Evolutionary conservation across 2,888 invertebrate genomes (phyloP), one percentile per base, ranked within the genome.

Genomic region (Netelia inedita): DNA sequence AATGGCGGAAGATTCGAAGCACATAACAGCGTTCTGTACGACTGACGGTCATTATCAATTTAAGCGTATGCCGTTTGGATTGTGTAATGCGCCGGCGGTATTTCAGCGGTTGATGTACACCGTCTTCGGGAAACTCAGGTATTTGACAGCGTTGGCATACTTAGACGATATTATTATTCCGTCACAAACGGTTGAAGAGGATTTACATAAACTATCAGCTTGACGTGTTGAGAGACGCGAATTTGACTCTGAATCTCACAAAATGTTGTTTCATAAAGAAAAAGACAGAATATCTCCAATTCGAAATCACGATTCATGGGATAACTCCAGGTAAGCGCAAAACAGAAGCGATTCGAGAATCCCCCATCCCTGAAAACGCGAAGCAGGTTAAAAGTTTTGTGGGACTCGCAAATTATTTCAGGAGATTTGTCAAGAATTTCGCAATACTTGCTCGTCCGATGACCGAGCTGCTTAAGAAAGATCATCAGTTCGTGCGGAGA

Each of bases 21-120:
- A 84, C 0, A 89, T 90, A 28, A 94, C 93, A 0, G 91, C 92
- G 0, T 92, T 94, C 74, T 90, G 91, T 0, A 94, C 93, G 0
- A 91, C 91, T 0, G 89, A 91, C 53, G 92, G 94, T 1, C 89
- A 92, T 41, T 93, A 88, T 61, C 90, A 93, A 80, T 92, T 89
- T 68, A 89, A 91, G 14, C 75, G 90, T 0, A 92, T 93, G 92
- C 92, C 92, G 9, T 73, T 73, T 61, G 61, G 59, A 9, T 61
- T 61, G n/a, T 73, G 71, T 19, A 71, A 71, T 19, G 71, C 57
- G 11, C 71, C 55, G 41, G 59, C 59, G 8, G 10, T 14, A 2
- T 74, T 63, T 53, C 63, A 93, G 69, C 80, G 90, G 28, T 87
- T 91, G 81, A 92, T 93, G 68, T 89, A 91, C 66, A 79, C 88